These are phyloP conservation scores for Troides oblongomaculatus DNA, from an alignment of 2,888 invertebrate genomes.

Conservation along the genomic window DNA sequence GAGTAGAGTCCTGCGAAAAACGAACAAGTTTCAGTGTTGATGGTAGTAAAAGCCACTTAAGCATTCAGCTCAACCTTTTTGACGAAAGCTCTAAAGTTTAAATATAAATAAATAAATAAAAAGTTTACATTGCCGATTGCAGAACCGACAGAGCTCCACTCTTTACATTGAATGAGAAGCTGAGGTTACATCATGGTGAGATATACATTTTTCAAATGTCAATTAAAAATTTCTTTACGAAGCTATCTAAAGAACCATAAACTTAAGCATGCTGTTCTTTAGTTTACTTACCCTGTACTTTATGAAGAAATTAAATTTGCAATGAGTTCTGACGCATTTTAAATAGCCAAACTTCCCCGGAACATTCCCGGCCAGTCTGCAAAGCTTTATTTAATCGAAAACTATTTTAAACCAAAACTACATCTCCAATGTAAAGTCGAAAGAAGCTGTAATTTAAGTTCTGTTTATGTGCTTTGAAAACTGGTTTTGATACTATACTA, in stretches of 20 bases:
- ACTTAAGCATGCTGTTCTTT: conserved; percentile 22
- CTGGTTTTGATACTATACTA: neutral
- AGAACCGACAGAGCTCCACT: too few relatives aligned
- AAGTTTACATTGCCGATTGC: too few relatives aligned
- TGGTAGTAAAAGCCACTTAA: too few relatives aligned
- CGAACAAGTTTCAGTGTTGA: too few relatives aligned
- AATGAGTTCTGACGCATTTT: conserved; percentile 28
- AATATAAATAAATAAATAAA: too few relatives aligned
- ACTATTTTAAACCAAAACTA: conserved; percentile 28
- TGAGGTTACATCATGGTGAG: neutral
- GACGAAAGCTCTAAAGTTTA: too few relatives aligned
- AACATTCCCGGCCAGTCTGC: conserved; percentile 23
- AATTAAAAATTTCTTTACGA: neutral
- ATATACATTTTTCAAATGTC: neutral
- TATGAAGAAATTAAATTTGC: conserved; percentile 28
- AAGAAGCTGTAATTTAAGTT: conserved; percentile 21
- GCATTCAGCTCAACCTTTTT: too few relatives aligned
- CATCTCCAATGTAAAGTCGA: conserved; percentile 24
- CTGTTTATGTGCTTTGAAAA: conserved; percentile 4
- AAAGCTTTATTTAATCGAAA: conserved; percentile 28
- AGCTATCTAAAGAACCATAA: conserved; percentile 8
- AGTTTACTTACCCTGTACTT: conserved; percentile 22
- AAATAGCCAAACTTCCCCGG: conserved; percentile 26
- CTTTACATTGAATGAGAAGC: neutral
- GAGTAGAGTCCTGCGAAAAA: too few relatives aligned